A percentile compares a stretch with the other conserved stretches of the same genome.
Conservation (phyloP, 2,113 vertebrate genomes). For the Carlito syrichta region DNA sequence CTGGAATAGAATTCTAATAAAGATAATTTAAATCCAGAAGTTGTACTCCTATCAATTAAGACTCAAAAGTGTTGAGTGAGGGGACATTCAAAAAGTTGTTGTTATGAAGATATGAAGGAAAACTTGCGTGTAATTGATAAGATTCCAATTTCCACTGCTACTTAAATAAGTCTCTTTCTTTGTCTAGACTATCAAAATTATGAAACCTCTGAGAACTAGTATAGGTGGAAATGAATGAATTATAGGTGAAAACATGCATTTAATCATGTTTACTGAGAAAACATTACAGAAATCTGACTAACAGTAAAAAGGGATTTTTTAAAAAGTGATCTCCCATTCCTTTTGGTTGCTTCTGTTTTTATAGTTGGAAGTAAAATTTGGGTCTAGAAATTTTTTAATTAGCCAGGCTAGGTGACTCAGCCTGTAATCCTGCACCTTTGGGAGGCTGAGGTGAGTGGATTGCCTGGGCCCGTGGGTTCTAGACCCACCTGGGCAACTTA, state of each 20-base stretch:
- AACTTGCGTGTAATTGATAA: background rate
- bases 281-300: background rate
- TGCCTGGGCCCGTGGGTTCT: too few species aligned
- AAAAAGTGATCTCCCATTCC: background rate
- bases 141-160: background rate
- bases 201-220: background rate
- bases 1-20: background rate
- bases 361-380: background rate
- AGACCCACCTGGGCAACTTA: too few species aligned
- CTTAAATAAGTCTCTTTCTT: background rate
- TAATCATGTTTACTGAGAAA: background rate
- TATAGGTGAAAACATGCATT: too few species aligned
- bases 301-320: background rate
- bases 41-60: background rate
- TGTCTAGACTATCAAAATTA: background rate
- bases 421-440: too few species aligned
- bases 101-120: background rate
- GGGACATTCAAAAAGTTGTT: background rate
- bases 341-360: background rate
- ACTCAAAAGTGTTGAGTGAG: background rate
- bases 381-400: too few species aligned
- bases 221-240: background rate
- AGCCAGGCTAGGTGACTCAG: too few species aligned
- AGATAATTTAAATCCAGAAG: background rate
- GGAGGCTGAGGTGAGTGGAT: too few species aligned